Base-by-base conservation (phyloP, 1,140 invertebrate genomes). In the Littorina saxatilis region DNA sequence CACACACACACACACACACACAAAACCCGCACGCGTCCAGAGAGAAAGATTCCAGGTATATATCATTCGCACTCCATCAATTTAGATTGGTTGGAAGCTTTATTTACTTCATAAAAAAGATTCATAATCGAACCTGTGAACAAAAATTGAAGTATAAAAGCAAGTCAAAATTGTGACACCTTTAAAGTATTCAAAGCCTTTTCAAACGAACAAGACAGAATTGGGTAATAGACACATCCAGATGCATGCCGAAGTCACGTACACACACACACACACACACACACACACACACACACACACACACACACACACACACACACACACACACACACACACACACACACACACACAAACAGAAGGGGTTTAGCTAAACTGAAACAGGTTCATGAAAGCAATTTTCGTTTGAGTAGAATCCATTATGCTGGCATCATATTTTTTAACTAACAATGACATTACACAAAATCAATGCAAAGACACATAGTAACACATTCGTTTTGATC, bases 241-340 rank as follows among this genome's bases (percentile, higher is more conserved):
- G 9, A 20, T 50, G 20, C n/a, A n/a, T n/a, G n/a, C n/a, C n/a
- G n/a, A n/a, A n/a, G n/a, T n/a, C n/a, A n/a, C n/a, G n/a, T n/a
- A 29, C 27, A 66, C 15, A 23, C 32, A 29, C 63, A 66, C 9
- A 9, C 3, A 4, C 72, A 43, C 72, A 1, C 72, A 43, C 72
- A 43, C 37, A 43, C 72, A 43, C 72, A 43, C 72, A 2, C 63
- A 32, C 63, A 13, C 70, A 13, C 63, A 68, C 63, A 68, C 72
- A 43, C 72, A 43, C 72, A 50, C 72, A 50, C 43, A 50, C 43
- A 43, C 72, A 74, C 37, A 74, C 72, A 74, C 39, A 50, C 39
- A 74, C 43, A 74, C 40, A 43, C 43, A 40, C n/a, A 43, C 40
- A 74, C 23, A 40, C 37, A 47, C n/a, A 40, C 72, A 43, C 23